Evolutionary conservation across 2,113 vertebrate species (phyloP).

Genomic region (Prochilodus magdalenae): DNA sequence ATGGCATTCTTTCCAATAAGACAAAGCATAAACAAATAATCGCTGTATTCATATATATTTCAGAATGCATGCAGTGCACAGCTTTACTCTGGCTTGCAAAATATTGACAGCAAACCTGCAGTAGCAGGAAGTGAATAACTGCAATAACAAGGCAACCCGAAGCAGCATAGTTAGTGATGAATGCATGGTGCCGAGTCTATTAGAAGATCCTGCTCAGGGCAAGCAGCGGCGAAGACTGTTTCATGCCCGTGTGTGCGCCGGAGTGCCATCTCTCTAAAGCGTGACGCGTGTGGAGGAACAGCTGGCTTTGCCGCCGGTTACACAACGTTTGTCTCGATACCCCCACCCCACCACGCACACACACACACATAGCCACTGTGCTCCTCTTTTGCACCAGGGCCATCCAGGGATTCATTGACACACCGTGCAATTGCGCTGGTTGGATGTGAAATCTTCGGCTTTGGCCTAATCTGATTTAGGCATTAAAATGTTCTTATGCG

Average conservation of each 20-base stretch:
- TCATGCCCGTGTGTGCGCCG: not conserved
- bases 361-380: no score
- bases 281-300: not conserved
- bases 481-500: not conserved
- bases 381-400: not conserved
- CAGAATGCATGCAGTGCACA: no score
- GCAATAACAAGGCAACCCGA: not conserved
- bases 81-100: no score
- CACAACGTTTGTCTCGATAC: slow-evolving; percentile 2
- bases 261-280: not conserved
- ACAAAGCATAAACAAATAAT: no score
- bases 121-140: no score
- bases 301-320: not conserved
- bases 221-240: not conserved
- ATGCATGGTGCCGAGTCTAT: not conserved
- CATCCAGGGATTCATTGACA: not conserved
- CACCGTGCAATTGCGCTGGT: not conserved
- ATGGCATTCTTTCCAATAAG: no score
- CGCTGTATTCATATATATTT: no score
- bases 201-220: not conserved
- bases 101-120: no score
- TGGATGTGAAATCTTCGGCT: not conserved
- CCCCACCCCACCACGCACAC: no score
- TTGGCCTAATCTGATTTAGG: not conserved
- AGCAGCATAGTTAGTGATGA: not conserved